Evolutionary conservation across 1,140 invertebrate species (phyloP).

Genomic region (Drosophila subpulchrella): DNA sequence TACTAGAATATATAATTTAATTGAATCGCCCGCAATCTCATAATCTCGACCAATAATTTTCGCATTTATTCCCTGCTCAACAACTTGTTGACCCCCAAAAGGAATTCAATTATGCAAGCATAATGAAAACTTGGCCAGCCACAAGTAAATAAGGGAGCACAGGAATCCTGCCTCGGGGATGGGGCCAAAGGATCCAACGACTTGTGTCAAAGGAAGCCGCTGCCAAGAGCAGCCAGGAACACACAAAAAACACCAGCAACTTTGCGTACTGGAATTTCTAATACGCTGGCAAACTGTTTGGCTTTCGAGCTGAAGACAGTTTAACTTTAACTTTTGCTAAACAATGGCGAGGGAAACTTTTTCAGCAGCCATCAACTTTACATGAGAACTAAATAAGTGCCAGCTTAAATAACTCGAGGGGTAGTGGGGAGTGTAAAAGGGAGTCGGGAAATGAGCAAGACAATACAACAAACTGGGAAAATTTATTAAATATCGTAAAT

Average conservation of each 20-base stretch:
- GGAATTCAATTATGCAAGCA: constrained; percentile 50
- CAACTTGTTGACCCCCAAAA: constrained; percentile 40
- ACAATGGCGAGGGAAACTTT: constrained; percentile 36
- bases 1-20: constrained; percentile 1
- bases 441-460: constrained; percentile 17
- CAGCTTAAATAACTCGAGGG: constrained; percentile 71
- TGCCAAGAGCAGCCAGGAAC: constrained; percentile 17
- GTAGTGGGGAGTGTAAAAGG: constrained; percentile 5
- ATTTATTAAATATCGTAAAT: constrained; percentile 17
- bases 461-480: constrained; percentile 3
- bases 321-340: constrained; percentile 56
- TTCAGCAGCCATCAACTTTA: constrained; percentile 57
- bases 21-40: constrained; percentile 15
- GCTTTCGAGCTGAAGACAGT: constrained; percentile 41
- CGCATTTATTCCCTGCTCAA: not conserved
- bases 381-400: constrained; percentile 82
- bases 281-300: constrained; percentile 34
- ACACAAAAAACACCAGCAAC: constrained; percentile 31
- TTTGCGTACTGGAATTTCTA: constrained; percentile 43
- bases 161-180: not conserved
- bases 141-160: constrained; percentile 8
- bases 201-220: constrained; percentile 47
- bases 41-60: constrained; percentile 26
- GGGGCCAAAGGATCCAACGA: constrained; percentile 15
- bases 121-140: constrained; percentile 34